Conservation (phyloP, 1,140 invertebrate species). For the Aphis gossypii region DNA sequence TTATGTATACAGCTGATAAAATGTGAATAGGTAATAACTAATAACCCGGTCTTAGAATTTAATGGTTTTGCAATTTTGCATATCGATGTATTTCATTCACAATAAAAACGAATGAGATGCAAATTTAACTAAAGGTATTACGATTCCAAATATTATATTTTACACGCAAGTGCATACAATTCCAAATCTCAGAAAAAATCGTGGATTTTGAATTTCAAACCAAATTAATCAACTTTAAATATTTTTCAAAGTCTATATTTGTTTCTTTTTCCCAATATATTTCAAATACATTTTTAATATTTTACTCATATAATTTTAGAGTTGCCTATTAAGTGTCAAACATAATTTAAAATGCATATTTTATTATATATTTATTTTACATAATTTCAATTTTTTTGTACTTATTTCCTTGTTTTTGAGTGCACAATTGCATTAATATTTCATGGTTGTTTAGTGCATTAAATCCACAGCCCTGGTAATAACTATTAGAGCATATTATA, state of each 20-base stretch:
- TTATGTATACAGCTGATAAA: too few relatives aligned
- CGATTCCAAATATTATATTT: too few relatives aligned
- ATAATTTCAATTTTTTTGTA: not conserved
- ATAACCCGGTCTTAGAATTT: too few relatives aligned
- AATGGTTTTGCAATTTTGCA: too few relatives aligned
- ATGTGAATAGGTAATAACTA: too few relatives aligned
- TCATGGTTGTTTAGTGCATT: not conserved
- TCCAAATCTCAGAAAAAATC: too few relatives aligned
- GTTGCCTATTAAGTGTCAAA: not conserved
- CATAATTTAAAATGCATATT: not conserved
- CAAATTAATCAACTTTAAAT: too few relatives aligned
- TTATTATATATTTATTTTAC: not conserved
- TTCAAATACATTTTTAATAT: not conserved
- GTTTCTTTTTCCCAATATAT: not conserved
- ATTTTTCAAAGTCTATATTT: not conserved
- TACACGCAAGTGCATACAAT: too few relatives aligned
- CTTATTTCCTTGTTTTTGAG: not conserved
- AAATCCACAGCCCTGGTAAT: not conserved
- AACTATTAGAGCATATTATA: not conserved
- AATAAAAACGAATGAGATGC: too few relatives aligned
- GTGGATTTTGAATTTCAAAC: too few relatives aligned
- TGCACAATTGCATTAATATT: not conserved
- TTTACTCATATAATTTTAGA: not conserved
- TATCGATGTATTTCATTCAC: too few relatives aligned
- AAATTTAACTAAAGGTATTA: too few relatives aligned